Evolutionary conservation across 2,797 vertebrate species (phyloP), one percentile per base, ranked within the genome.

Genomic region (Eulemur mongoz): DNA sequence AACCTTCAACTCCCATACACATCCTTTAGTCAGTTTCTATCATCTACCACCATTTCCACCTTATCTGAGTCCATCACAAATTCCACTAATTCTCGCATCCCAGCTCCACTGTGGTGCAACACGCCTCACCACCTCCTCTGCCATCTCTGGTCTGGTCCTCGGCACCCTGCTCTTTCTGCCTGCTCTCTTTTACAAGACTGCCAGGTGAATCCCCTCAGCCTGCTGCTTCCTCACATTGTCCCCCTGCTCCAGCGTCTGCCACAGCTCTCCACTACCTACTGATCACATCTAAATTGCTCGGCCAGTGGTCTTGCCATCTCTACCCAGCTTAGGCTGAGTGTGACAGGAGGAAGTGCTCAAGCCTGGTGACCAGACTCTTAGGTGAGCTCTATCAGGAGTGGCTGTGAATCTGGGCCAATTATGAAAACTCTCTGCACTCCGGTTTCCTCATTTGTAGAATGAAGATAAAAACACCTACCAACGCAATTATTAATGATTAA

Each of bases 31-130:
- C 43, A 17, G 25, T n/a, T 52, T 40, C 38, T 11, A 0, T 35
- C n/a, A 3, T 10, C 27, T 1, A 14, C 22, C 1, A 11, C 17
- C 86, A 40, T 40, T 12, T 48, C 67, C 35, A 23, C 45, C 30
- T 73, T 65, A 32, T n/a, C 25, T 63, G 38, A 25, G 2, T 25
- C n/a, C 70, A 48, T 27, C 52, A 95, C 18, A 35, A 5, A 45
- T 38, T 50, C 75, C 48, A 30, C 43, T n/a, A 14, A 23, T 84
- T 78, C 38, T 89, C n/a, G 35, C 6, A 1, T n/a, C 22, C 14
- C 6, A 4, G 22, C n/a, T 61, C 4, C 0, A 18, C 45, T 35
- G 40, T 0, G 0, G 3, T 35, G 63, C 38, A 17, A 35, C 89
- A 45, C 2, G 6, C 32, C 17, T 43, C 7, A 9, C 57, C 43